These are phyloP conservation scores for Macrotrachela quadricornifera DNA, from an alignment of 1,140 invertebrate genomes.

Conservation along the genomic window DNA sequence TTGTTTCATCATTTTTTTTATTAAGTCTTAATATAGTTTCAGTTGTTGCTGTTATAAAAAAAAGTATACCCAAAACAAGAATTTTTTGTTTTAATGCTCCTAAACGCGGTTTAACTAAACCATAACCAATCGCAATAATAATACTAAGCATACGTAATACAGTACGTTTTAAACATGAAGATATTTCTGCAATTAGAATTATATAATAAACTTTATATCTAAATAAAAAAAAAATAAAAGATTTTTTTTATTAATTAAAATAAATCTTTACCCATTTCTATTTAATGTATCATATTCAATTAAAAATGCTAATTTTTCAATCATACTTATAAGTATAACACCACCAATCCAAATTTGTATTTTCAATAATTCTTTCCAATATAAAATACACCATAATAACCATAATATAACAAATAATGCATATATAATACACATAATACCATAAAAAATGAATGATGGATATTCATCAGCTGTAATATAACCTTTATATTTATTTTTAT, in stretches of 20 bases:
- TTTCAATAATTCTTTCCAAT: slow-evolving; percentile 69
- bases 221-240: too few species aligned
- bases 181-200: slow-evolving; percentile 52
- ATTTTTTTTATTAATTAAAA: neutral
- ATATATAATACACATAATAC: slow-evolving; percentile 67
- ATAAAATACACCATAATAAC: slow-evolving; percentile 55
- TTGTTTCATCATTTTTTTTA: slow-evolving; percentile 40
- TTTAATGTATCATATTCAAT: slow-evolving; percentile 62
- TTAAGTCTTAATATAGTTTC: slow-evolving; percentile 57
- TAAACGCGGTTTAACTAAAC: slow-evolving; percentile 71
- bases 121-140: slow-evolving; percentile 75
- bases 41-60: slow-evolving; percentile 55
- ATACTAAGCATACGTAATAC: slow-evolving; percentile 73
- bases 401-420: slow-evolving; percentile 56
- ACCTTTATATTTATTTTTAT: too few species aligned
- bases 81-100: slow-evolving; percentile 63
- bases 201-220: slow-evolving; percentile 20
- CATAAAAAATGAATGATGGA: slow-evolving; percentile 42
- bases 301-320: slow-evolving; percentile 58
- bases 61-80: slow-evolving; percentile 51
- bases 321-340: slow-evolving; percentile 54
- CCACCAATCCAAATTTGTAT: slow-evolving; percentile 86
- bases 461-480: too few species aligned
- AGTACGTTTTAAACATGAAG: slow-evolving; percentile 65
- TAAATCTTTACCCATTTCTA: slow-evolving; percentile 36